These are phyloP conservation scores for Eupithecia centaureata DNA, from an alignment of 2,888 invertebrate genomes.

Conservation along the genomic window DNA sequence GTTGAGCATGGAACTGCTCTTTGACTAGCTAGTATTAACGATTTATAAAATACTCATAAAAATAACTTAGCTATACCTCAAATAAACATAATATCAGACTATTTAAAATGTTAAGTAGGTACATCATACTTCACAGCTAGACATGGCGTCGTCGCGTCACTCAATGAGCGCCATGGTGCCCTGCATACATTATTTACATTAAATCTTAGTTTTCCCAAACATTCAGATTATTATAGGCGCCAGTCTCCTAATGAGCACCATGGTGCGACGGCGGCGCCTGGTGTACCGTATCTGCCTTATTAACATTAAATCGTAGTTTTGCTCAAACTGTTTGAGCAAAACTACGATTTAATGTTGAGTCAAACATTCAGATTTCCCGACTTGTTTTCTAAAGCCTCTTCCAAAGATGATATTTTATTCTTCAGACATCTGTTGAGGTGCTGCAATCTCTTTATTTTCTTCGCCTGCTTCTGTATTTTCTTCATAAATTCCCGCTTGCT, in stretches of 20 bases:
- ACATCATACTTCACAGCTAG: too few relatives aligned
- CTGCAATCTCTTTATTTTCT: conserved; percentile 32
- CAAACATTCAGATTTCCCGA: background rate
- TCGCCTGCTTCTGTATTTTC: conserved; percentile 34
- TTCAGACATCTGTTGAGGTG: conserved; percentile 23
- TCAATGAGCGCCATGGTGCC: too few relatives aligned
- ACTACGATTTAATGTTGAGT: background rate
- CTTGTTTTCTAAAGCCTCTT: conserved; percentile 28
- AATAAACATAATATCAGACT: too few relatives aligned
- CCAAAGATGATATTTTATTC: conserved; percentile 29
- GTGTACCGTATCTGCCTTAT: background rate
- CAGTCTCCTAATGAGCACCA: background rate
- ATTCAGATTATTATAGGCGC: too few relatives aligned
- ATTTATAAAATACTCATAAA: background rate
- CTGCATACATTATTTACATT: too few relatives aligned
- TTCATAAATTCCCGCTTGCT: conserved; percentile 27
- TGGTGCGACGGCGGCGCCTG: background rate
- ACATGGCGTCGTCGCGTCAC: too few relatives aligned
- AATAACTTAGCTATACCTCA: background rate
- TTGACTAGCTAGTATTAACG: background rate
- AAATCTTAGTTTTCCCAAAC: too few relatives aligned
- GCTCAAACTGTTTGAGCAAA: background rate
- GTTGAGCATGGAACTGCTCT: background rate
- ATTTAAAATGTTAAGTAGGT: too few relatives aligned
- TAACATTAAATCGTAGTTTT: background rate